phyloP scores from a whole-genome alignment of 2,113 vertebrate genomes.

The Sphaerodactylus townsendi region DNA sequence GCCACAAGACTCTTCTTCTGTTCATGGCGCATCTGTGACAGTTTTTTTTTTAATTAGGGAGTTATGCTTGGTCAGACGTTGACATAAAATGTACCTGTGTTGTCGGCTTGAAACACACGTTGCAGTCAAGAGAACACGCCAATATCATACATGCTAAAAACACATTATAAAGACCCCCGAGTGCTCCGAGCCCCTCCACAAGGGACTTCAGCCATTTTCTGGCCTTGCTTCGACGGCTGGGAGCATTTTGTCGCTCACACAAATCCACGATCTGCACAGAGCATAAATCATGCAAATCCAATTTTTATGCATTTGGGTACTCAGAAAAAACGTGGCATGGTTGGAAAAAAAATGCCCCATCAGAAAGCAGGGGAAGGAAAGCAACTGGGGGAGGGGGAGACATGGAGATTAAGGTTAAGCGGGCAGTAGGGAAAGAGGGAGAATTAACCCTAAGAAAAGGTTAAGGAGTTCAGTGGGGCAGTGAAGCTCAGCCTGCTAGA shows the following conservation, averaged over 20 bases:
- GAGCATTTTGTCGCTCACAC: neutral
- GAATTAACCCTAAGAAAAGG: neutral
- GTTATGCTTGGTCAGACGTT: neutral
- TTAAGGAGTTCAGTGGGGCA: neutral
- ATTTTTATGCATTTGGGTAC: neutral
- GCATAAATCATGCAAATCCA: constrained; percentile 5
- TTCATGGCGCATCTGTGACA: too few relatives aligned
- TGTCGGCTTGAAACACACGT: neutral
- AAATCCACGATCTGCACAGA: neutral
- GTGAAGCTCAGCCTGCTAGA: neutral
- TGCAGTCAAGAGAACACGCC: too few relatives aligned
- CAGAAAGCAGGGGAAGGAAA: neutral
- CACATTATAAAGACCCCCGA: too few relatives aligned
- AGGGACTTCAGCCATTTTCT: neutral
- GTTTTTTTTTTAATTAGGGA: neutral
- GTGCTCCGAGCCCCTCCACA: neutral
- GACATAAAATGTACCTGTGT: neutral
- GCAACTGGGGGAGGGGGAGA: neutral
- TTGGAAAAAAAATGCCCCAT: neutral
- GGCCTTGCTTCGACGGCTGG: neutral
- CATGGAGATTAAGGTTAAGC: neutral
- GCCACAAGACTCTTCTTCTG: too few relatives aligned
- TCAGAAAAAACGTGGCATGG: neutral
- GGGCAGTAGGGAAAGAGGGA: neutral
- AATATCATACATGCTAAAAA: too few relatives aligned